Base-by-base conservation (phyloP, 2,113 vertebrate genomes). In the Rynchops niger region DNA sequence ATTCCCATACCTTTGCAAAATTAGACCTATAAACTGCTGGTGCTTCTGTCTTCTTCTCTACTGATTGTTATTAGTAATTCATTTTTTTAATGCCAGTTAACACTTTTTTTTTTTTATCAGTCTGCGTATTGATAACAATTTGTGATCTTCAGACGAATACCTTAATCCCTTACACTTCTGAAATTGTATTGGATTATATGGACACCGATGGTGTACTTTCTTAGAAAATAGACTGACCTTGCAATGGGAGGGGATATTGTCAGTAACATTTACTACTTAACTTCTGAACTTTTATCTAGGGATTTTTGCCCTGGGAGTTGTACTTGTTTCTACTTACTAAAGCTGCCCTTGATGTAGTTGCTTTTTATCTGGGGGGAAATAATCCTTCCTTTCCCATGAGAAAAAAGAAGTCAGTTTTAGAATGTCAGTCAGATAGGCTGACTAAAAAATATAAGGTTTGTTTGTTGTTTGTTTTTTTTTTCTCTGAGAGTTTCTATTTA, bases 1-100 rank as follows among this genome's bases (percentile, higher is more conserved):
- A 97, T 95, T 95, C 80, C 97, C 72, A 53, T 32, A 82, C 69
- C 32, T 94, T 92, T 85, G 30, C 53, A 93, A 96, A 97, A 95
- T 69, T 87, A 95, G 79, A 95, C 29, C 63, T 90, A 72, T 76
- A 86, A 86, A 92, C 81, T 92, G 36, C 38, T 77, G 53, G 55
- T 11, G 32, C 43, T 88, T 90, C 18, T 72, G 63, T 91, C 34
- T 58, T 84, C 49, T 83, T 52, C 42, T 79, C 6, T 90, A 59
- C 71, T 87, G 74, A 95, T 86, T 93, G 23, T 76, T 96, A 94
- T 81, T 85, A 91, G 29, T 49, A 30, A 74, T 73, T 61, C 93
- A 71, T 22, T 47, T 94, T 84, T 89, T 87, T 85, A 85, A 82
- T 22, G 17, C 53, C 78, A 96, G 30, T 97, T 96, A 96, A 79